Evolutionary conservation across 2,113 vertebrate species (phyloP).

Genomic region (Sminthopsis crassicaudata): DNA sequence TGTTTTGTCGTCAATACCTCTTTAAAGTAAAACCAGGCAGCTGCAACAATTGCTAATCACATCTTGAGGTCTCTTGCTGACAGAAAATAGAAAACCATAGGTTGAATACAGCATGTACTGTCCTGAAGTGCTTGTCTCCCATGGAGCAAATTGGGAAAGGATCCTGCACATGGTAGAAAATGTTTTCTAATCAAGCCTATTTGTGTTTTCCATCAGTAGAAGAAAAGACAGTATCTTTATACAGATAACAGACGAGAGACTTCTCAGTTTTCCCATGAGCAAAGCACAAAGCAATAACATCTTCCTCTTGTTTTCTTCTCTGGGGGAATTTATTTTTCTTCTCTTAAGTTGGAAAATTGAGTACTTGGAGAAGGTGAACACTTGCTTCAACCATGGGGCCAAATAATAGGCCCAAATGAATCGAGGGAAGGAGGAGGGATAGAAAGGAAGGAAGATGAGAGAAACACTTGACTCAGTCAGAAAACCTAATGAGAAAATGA

Average conservation of each 20-base stretch:
- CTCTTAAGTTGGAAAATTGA: background rate
- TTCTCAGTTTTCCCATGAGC: background rate
- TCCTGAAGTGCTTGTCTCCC: conserved; percentile 10
- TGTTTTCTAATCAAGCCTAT: conserved; percentile 62
- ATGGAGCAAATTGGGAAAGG: conserved; percentile 24
- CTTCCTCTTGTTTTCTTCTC: background rate
- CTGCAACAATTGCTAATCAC: conserved; percentile 60
- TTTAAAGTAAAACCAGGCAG: background rate
- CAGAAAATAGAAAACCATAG: conserved; percentile 7
- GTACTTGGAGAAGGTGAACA: background rate
- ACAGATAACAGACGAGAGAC: background rate
- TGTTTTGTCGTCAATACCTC: background rate
- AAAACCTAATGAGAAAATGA: background rate
- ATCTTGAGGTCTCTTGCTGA: background rate
- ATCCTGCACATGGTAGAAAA: conserved; percentile 45
- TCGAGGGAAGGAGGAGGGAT: background rate
- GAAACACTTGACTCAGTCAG: background rate
- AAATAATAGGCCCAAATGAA: background rate
- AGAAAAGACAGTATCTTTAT: background rate
- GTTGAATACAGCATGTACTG: conserved; percentile 3
- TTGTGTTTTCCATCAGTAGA: conserved; percentile 38
- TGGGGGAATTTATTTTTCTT: background rate
- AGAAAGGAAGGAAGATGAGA: background rate
- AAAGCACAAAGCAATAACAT: background rate
- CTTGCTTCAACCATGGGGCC: background rate